Base-by-base conservation (phyloP, 2,797 vertebrate genomes). In the Acrossocheilus wenchowensis region DNA sequence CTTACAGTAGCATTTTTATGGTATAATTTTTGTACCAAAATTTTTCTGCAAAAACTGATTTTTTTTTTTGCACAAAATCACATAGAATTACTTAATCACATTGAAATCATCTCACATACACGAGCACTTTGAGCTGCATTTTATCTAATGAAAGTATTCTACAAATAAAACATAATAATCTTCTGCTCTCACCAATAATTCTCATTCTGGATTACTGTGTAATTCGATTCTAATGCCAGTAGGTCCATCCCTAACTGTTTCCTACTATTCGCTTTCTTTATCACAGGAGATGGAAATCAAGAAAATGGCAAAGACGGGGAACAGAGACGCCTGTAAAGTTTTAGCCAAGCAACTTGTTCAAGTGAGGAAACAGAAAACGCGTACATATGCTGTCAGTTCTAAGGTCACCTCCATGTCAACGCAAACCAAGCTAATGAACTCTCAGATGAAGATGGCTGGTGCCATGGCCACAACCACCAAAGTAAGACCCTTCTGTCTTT, bases 391-490 rank as follows among this genome's bases (percentile, higher is more conserved):
- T 1, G 98, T 99, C 86, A 99, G 98, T 94, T 99, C 98, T 81
- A 99, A 99, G 93, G 97, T 99, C 89, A 98, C 97, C 19, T 98
- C 97, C 88, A 99, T 99, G 98, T 97, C 96, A 0, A 97, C 97
- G 14, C 97, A 99, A 91, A 97, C 98, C 0, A 98, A 98, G 91
- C 93, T 99, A 90, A 99, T 99, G 98, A 98, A 97, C 93, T 99
- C 98, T 6, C 98, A 99, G 91, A 98, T 99, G 98, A 99, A 99
- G 95, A 99, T 99, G 98, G 98, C 98, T 0, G 96, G 97, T 62
- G 98, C 98, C 83, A 99, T 99, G 97, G 96, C 97, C 90, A 94
- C 97, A 71, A 97, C 98, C 19, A 96, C 98, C 88, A 99, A 99
- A 94, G 98, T 99, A 94, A 94, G 93, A 77, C 60, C 21, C 7